Conservation (phyloP, 1,140 invertebrate genomes). For the Drosophila jambulina region DNA sequence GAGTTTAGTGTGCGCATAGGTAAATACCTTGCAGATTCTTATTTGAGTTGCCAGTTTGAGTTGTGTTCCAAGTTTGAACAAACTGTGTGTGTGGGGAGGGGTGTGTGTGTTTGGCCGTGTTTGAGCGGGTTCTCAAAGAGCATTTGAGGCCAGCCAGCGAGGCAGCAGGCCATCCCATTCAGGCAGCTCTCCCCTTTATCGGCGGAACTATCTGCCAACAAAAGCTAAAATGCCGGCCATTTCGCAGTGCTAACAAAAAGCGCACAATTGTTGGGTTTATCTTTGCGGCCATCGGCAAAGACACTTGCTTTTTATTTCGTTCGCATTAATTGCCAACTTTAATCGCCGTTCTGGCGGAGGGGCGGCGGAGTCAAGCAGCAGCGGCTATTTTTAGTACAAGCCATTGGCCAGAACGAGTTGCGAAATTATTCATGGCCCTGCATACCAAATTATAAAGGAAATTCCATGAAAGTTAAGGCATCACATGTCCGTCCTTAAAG, state of each 20-base stretch:
- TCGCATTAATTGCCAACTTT: conserved; percentile 74
- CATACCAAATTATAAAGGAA: neutral
- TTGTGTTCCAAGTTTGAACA: conserved; percentile 56
- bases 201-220: conserved; percentile 43
- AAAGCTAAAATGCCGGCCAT: conserved; percentile 50
- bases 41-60: conserved; percentile 62
- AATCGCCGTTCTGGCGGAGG: conserved; percentile 25
- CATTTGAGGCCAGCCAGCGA: conserved; percentile 13
- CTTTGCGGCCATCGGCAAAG: conserved; percentile 61
- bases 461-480: neutral
- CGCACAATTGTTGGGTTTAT: conserved; percentile 62
- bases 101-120: conserved; percentile 14
- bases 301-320: conserved; percentile 75
- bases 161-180: conserved; percentile 5
- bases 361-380: conserved; percentile 1
- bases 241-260: conserved; percentile 39
- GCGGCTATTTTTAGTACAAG: conserved; percentile 32
- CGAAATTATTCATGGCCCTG: neutral
- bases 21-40: conserved; percentile 77
- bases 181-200: conserved; percentile 28
- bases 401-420: neutral
- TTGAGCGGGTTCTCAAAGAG: conserved; percentile 34
- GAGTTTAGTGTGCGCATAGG: conserved; percentile 67
- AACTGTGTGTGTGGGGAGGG: conserved; percentile 9
- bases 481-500: neutral